Base-by-base conservation (phyloP, 1,140 invertebrate genomes). In the Drosophila tani region DNA sequence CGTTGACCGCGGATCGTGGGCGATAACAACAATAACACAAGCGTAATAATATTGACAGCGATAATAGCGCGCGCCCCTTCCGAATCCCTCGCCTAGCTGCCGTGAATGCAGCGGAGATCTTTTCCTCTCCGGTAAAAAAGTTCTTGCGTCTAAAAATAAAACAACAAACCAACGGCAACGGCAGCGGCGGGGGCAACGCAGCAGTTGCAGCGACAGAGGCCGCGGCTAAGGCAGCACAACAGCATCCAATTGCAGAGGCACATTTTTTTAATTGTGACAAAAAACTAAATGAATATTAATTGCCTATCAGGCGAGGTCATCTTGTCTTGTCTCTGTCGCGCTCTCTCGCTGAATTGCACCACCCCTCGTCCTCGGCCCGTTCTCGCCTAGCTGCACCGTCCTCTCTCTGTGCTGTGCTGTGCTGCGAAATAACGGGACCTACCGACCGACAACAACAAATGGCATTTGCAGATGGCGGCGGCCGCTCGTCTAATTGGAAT, bases 261-360 rank as follows among this genome's bases (percentile, higher is more conserved):
- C 41, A 24, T 66, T 45, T 38, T 47, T 47, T 63, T 70, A 71
- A 79, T 65, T 79, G 55, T 55, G 43, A 49, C 57, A 29, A 58
- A 75, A 70, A 65, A 47, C 49, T 79, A 79, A 79, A 88, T 88
- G 84, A 90, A 88, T 84, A 90, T 88, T 90, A 88, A 87, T 87
- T 83, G 81, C 73, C 77, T 56, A 76, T 80, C 81, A 79, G 74
- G 81, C 60, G 81, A 81, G 82, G 81, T 84, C 77, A 77, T 60
- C 76, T 32, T 41, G 21, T 40, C 32, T 68, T 53, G 29, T n/a
- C 17, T 35, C 65, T 41, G 24, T 32, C 38, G 14, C 11, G 35
- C 35, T 32, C 35, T 27, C 55, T 65, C 27, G 15, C 63, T 32
- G 7, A n/a, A 40, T n/a, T 55, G 53, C 53, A 55, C 7, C 41